Percentiles rank a stretch among this genome's conserved stretches.
Conservation (phyloP, 2,113 vertebrate species). For the Nycticebus coucang region DNA sequence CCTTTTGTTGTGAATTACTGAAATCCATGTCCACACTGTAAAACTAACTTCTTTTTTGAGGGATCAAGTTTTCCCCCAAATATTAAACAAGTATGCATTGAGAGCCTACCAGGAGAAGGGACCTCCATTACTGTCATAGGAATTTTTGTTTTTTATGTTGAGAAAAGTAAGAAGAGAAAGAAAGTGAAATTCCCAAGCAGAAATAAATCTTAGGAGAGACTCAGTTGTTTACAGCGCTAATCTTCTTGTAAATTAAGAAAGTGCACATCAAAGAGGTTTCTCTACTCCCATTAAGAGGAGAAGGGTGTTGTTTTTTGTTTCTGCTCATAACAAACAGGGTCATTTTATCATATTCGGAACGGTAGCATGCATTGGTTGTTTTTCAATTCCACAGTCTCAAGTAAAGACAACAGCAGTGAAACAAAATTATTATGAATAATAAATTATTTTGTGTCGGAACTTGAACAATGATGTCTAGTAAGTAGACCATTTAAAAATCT, state of each 20-base stretch:
- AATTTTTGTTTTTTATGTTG: neutral
- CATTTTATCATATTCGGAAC: neutral
- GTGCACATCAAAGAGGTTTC: neutral
- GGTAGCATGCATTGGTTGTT: neutral
- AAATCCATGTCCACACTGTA: slow-evolving; percentile 31
- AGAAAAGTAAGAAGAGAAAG: neutral
- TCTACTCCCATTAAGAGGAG: slow-evolving; percentile 31
- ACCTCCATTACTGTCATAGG: neutral
- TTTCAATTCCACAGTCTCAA: slow-evolving; percentile 43
- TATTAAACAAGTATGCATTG: slow-evolving; percentile 2
- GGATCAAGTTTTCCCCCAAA: neutral
- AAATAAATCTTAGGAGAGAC: neutral
- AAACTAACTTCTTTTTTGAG: neutral
- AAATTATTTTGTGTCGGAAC: neutral
- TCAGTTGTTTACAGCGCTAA: neutral
- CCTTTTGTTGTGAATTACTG: neutral
- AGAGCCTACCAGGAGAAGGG: neutral
- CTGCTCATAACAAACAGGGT: neutral
- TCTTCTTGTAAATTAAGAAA: neutral
- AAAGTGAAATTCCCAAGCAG: neutral
- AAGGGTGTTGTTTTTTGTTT: neutral
- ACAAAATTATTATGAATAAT: slow-evolving; percentile 35
- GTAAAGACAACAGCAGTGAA: slow-evolving; percentile 27
- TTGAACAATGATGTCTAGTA: neutral
- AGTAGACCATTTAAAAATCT: slow-evolving; percentile 21